Conservation (phyloP, 2,888 invertebrate species). For the Andrena trimmerana region DNA sequence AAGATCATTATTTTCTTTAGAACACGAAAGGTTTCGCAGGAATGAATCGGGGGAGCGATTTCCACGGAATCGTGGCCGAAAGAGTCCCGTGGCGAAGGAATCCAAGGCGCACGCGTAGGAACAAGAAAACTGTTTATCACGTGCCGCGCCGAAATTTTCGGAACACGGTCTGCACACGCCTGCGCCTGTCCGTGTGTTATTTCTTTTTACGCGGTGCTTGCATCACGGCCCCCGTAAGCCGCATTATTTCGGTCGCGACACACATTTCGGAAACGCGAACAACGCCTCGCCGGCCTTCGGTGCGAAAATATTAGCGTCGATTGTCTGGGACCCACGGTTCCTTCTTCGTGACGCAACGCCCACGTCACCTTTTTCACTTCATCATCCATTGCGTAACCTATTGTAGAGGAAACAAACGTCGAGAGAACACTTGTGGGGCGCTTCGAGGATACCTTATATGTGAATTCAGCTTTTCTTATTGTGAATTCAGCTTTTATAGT, state of each 20-base stretch:
- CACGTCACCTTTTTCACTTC: slow-evolving; percentile 27
- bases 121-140: not conserved
- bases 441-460: too few relatives aligned
- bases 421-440: too few relatives aligned
- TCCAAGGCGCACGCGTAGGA: slow-evolving; percentile 7
- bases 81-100: slow-evolving; percentile 18
- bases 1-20: too few relatives aligned
- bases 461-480: too few relatives aligned
- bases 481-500: too few relatives aligned
- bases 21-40: not conserved
- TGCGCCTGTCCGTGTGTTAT: slow-evolving; percentile 14
- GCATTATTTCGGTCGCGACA: slow-evolving; percentile 69
- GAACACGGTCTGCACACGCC: not conserved
- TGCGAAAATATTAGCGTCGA: slow-evolving; percentile 46
- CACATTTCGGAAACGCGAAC: slow-evolving; percentile 47
- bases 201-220: slow-evolving; percentile 31
- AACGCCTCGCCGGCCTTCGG: slow-evolving; percentile 41
- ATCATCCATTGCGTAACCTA: not conserved
- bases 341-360: slow-evolving; percentile 16
- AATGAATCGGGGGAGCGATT: not conserved
- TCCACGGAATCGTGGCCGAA: not conserved
- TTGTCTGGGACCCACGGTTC: slow-evolving; percentile 36
- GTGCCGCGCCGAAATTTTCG: slow-evolving; percentile 23
- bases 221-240: slow-evolving; percentile 36
- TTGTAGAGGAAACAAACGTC: too few relatives aligned